Conservation (phyloP, 2,797 vertebrate genomes). For the Eospalax fontanierii region DNA sequence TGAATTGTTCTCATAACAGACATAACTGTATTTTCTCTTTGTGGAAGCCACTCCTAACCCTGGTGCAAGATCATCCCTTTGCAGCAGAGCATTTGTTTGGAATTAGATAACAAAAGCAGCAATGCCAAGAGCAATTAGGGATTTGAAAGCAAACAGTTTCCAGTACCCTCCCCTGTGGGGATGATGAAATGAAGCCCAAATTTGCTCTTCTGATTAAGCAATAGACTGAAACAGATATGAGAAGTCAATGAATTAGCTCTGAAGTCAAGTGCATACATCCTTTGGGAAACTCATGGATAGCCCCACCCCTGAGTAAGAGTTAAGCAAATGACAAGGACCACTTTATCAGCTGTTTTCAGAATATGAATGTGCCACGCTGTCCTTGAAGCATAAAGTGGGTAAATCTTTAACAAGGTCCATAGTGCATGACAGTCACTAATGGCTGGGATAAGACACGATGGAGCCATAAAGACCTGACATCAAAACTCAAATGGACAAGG, state of each 20-base stretch:
- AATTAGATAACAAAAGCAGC: background rate
- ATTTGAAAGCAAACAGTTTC: constrained; percentile 16
- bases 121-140: background rate
- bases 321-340: constrained; percentile 17
- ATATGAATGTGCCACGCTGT: constrained; percentile 68
- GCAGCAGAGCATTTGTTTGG: background rate
- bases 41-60: background rate
- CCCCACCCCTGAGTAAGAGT: background rate
- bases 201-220: background rate
- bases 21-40: background rate
- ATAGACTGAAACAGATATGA: background rate
- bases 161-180: background rate
- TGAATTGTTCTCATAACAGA: background rate
- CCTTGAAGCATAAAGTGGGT: constrained; percentile 74
- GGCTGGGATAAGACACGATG: background rate
- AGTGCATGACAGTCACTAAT: background rate
- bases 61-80: background rate
- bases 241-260: background rate
- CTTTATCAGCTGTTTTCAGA: constrained; percentile 74
- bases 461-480: constrained; percentile 25
- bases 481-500: background rate
- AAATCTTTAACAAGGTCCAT: constrained; percentile 84
- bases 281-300: background rate
- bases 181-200: background rate
- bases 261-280: background rate